Percentiles rank a stretch among this genome's conserved stretches.
Evolutionary conservation across 2,113 vertebrate genomes (phyloP).

Genomic region (Oreochromis spilurus): DNA sequence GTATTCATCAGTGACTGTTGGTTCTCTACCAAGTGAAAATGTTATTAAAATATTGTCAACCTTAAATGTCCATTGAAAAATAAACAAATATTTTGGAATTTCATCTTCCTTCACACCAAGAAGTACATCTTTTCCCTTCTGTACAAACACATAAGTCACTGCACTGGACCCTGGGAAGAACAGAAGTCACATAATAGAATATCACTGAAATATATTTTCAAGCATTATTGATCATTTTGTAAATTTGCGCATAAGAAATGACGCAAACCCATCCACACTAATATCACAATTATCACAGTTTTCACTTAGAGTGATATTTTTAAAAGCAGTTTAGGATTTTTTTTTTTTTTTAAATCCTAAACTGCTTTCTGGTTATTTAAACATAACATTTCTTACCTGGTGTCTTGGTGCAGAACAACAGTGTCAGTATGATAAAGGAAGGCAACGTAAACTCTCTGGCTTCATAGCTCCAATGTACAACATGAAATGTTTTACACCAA

Average conservation of each 20-base stretch:
- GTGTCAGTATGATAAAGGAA: no score
- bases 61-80: not conserved
- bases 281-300: not conserved
- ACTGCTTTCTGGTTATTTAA: no score
- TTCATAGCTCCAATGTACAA: no score
- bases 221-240: not conserved
- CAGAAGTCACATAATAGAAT: not conserved
- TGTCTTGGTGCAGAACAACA: not conserved
- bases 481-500: no score
- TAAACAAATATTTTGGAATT: not conserved
- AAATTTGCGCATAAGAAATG: not conserved
- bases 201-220: not conserved
- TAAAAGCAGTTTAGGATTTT: no score
- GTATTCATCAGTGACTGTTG: not conserved
- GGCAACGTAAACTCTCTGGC: fast-evolving
- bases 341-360: no score
- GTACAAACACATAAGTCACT: not conserved
- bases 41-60: not conserved
- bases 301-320: not conserved
- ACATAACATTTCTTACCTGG: no score
- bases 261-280: not conserved
- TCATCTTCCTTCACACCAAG: not conserved
- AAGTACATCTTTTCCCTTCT: not conserved
- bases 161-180: not conserved
- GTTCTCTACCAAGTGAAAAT: not conserved